Percentiles rank a stretch among this genome's conserved stretches.
These are phyloP conservation scores for Ostrea denselamellosa DNA, from an alignment of 1,140 invertebrate species.

Conservation along the genomic window DNA sequence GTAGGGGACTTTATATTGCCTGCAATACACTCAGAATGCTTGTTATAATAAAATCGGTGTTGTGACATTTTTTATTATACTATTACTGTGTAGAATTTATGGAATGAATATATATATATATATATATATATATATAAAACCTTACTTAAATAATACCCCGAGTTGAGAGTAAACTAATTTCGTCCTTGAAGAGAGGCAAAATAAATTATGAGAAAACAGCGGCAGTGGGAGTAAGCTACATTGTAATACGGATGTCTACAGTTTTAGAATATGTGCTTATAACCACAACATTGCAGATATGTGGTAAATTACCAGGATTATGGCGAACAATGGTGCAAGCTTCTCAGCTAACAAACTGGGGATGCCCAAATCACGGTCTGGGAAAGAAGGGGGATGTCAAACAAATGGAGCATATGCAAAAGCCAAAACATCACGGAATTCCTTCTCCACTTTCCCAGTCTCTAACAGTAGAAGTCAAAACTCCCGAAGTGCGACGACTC, in stretches of 20 bases:
- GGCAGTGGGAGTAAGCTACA: neutral
- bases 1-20: no score
- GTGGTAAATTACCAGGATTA: slow-evolving; percentile 18
- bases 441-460: slow-evolving; percentile 10
- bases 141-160: no score
- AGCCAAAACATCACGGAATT: neutral
- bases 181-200: no score
- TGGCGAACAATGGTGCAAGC: slow-evolving; percentile 4
- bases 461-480: neutral
- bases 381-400: neutral
- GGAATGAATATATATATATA: no score
- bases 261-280: neutral
- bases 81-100: no score
- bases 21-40: no score
- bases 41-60: no score
- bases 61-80: no score
- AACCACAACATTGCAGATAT: neutral
- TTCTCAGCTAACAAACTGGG: neutral
- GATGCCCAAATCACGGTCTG: slow-evolving; percentile 12
- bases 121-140: no score
- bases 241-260: neutral
- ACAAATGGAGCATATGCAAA: neutral
- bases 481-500: neutral
- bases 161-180: no score
- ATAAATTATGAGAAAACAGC: no score